A percentile compares a stretch with the other conserved stretches of the same genome.
Conservation (phyloP, 2,888 invertebrate genomes). For the Xanthia togata region DNA sequence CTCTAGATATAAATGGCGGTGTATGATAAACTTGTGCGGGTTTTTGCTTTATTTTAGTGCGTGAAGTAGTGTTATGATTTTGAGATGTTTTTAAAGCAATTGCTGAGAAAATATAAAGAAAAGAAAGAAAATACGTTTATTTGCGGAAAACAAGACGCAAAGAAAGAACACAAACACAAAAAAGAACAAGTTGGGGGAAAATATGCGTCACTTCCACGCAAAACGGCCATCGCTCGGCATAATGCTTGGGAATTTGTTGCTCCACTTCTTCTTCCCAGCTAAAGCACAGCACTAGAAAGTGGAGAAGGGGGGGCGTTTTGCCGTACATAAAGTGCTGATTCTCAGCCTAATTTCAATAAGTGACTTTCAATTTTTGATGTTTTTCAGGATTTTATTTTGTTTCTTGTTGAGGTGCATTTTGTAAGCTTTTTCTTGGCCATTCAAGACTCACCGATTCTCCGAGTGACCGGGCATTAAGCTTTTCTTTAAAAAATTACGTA, state of each 20-base stretch:
- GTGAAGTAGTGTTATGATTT: conserved; percentile 25
- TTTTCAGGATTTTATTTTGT: not conserved
- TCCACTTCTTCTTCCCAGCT: not conserved
- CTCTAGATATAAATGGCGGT: conserved; percentile 49
- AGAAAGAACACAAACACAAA: not conserved
- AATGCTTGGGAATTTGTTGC: not conserved
- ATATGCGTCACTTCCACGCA: not conserved
- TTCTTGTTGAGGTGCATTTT: not conserved
- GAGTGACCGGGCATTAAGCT: not conserved
- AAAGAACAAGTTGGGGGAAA: not conserved
- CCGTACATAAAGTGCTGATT: not conserved
- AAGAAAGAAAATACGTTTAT: not conserved
- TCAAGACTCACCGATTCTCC: not conserved
- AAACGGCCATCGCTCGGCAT: not conserved
- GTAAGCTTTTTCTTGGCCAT: not conserved
- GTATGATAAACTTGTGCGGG: conserved; percentile 33
- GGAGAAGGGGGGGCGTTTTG: not conserved
- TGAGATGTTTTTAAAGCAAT: not conserved
- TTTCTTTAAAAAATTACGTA: no score
- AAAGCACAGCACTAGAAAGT: not conserved
- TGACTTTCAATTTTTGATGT: not conserved
- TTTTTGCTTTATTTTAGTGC: conserved; percentile 23
- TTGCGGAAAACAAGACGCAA: not conserved
- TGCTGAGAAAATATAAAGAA: not conserved
- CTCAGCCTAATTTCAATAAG: not conserved